Conservation (phyloP, 2,797 vertebrate species). For the Alosa sapidissima region DNA sequence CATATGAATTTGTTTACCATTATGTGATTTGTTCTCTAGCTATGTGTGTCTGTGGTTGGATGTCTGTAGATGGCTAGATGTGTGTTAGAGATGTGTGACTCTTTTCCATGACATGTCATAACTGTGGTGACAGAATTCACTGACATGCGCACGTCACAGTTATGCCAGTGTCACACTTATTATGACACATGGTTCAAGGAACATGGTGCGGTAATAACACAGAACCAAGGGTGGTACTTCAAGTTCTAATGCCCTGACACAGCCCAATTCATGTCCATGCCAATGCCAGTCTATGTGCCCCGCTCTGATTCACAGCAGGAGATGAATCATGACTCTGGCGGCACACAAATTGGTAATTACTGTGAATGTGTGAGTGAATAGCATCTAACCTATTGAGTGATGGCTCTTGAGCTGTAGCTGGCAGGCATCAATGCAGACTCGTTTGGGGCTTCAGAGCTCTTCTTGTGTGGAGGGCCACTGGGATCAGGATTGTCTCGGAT, state of each 20-base stretch:
- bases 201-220: not conserved
- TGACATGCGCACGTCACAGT: not conserved
- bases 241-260: not conserved
- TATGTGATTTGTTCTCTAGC: no score
- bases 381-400: not conserved
- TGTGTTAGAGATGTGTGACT: not conserved
- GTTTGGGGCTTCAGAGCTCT: not conserved
- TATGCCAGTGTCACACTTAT: not conserved
- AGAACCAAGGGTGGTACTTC: not conserved
- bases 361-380: constrained; percentile 15
- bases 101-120: no score
- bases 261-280: not conserved
- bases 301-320: not conserved
- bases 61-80: not conserved
- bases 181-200: not conserved
- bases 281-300: not conserved
- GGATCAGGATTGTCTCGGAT: not conserved
- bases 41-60: no score
- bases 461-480: not conserved
- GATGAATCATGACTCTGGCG: not conserved
- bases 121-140: not conserved
- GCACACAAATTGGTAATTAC: not conserved
- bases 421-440: not conserved
- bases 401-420: not conserved
- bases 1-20: no score